These are phyloP conservation scores for Hylia prasina DNA, from an alignment of 2,113 vertebrate species.

Conservation along the genomic window DNA sequence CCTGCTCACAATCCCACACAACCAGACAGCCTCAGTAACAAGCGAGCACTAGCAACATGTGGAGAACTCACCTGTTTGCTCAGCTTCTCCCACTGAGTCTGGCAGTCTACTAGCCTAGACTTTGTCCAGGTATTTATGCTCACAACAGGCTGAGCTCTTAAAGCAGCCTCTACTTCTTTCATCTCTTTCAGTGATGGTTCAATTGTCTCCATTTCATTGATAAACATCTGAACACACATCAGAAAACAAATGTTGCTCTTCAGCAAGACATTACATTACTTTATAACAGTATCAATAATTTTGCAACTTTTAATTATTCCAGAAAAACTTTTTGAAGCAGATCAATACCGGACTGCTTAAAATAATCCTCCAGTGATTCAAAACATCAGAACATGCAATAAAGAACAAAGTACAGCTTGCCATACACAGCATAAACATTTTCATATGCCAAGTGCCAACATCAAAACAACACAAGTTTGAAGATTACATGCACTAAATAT, in stretches of 20 bases:
- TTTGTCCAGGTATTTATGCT: slow-evolving; percentile 80
- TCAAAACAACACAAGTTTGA: neutral
- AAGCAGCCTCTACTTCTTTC: slow-evolving; percentile 77
- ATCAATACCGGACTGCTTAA: neutral
- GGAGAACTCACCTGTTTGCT: slow-evolving; percentile 83
- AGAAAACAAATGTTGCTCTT: neutral
- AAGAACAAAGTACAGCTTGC: neutral
- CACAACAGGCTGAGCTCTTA: slow-evolving; percentile 74
- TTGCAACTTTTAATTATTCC: neutral
- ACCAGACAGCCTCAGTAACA: neutral
- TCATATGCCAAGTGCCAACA: neutral
- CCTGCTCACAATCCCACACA: neutral
- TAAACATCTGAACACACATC: slow-evolving; percentile 71
- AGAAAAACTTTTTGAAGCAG: neutral
- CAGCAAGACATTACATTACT: neutral
- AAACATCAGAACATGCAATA: neutral
- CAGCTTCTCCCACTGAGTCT: slow-evolving; percentile 79
- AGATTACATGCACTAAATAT: neutral
- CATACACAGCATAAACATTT: neutral
- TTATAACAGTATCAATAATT: neutral
- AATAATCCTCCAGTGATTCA: neutral
- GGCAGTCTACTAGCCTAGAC: slow-evolving; percentile 72
- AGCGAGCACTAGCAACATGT: neutral
- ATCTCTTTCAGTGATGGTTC: slow-evolving; percentile 86
- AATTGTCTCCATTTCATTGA: slow-evolving; percentile 77